phyloP scores from a whole-genome alignment of 2,888 invertebrate species.

The Platynereis dumerilii region DNA sequence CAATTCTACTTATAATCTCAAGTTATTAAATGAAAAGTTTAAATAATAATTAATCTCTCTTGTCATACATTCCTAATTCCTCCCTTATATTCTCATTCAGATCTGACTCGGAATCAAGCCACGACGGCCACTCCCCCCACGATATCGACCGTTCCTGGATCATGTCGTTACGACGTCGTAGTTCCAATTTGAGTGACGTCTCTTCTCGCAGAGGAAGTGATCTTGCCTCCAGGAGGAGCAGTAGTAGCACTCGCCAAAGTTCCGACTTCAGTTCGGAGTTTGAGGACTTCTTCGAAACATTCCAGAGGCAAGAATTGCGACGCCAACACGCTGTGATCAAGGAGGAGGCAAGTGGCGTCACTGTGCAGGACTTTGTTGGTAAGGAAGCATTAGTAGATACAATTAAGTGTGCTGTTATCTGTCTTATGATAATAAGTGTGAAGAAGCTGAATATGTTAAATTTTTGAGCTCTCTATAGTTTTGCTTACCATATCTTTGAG shows the following conservation, averaged over 20 bases:
- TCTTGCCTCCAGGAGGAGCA: conserved; percentile 65
- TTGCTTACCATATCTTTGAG: too few relatives aligned
- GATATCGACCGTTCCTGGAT: conserved; percentile 40
- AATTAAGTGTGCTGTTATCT: too few relatives aligned
- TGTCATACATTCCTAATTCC: too few relatives aligned
- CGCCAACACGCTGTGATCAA: conserved; percentile 49
- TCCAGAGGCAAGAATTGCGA: conserved; percentile 43
- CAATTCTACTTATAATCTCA: too few relatives aligned
- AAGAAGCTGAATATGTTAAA: too few relatives aligned
- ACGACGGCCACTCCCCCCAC: neutral
- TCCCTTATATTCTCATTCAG: too few relatives aligned
- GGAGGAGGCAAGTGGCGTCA: conserved; percentile 41
- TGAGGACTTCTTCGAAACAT: conserved; percentile 54
- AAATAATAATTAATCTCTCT: too few relatives aligned
- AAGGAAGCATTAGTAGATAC: too few relatives aligned
- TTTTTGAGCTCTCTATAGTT: too few relatives aligned
- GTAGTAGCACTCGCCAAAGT: conserved; percentile 56
- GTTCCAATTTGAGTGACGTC: conserved; percentile 50
- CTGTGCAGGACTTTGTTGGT: conserved; percentile 13
- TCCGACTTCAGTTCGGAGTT: conserved; percentile 58
- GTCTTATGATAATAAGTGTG: too few relatives aligned
- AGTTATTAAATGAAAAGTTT: too few relatives aligned
- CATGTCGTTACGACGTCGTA: conserved; percentile 49
- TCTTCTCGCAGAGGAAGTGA: conserved; percentile 36
- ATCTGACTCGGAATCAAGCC: conserved; percentile 5